Evolutionary conservation across 2,797 vertebrate genomes (phyloP), one percentile per base, ranked within the genome.

Genomic region (Enteromius anoplus): DNA sequence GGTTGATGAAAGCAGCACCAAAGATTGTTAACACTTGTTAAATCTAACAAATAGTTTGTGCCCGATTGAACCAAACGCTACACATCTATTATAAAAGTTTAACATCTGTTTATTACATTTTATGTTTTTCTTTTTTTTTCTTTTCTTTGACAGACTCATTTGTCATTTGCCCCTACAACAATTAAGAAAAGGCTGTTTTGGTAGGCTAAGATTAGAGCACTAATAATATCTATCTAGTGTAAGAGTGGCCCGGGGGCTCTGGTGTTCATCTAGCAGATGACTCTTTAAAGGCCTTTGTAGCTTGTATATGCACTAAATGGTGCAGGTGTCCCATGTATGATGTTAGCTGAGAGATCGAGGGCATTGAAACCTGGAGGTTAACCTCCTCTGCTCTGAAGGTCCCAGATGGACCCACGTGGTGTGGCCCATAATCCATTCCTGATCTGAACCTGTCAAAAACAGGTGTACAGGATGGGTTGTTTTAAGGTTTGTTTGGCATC

Each of bases 331-430:
- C 51, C 21, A 23, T 1, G 21, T 40, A 15, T 40, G 21, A 11
- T 55, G 51, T 75, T n/a, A 21, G 21, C 19, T 75, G 32, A 75
- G 51, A 40, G 72, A 58, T 40, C 51, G 1, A 5, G 55, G 37
- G 6, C 21, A 10, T 17, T 19, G 55, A 5, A 29, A 34, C 37
- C 37, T 76, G 37, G 55, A 45, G 37, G 62, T 62, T n/a, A 62
- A 40, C 37, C 55, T 76, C 2, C 9, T 40, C 37, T 19, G 37
- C n/a, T 62, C 4, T 60, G 4, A 60, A 60, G 15, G 21, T 26
- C n/a, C 53, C 51, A 0, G 34, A 76, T 60, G 73, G 55, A 76
- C 37, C 34, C 73, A 29, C 55, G 55, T 62, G 34, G 34, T 76
- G 32, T 0, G 0, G 12, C 15, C 23, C 37, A 19, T 45, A 45